These are phyloP conservation scores for Actinemys pallida DNA, from an alignment of 2,113 vertebrate genomes.

Conservation along the genomic window DNA sequence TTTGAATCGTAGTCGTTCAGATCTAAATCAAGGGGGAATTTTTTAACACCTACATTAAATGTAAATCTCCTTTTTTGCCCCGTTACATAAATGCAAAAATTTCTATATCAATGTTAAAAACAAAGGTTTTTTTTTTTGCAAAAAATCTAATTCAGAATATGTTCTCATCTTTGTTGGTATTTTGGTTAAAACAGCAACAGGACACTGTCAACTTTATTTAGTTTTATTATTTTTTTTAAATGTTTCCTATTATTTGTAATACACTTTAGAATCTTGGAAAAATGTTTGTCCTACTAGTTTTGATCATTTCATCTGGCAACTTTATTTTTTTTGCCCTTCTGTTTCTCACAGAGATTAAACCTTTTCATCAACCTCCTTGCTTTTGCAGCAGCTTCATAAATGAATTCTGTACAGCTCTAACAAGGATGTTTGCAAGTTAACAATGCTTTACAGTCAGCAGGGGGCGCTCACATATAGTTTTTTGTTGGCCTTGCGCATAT, in stretches of 20 bases:
- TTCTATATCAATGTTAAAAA: neutral
- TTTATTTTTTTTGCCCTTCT: neutral
- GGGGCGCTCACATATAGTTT: slow-evolving; percentile 68
- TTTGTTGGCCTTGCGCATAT: neutral
- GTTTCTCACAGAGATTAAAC: neutral
- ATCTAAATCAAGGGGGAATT: neutral
- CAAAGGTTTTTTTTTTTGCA: neutral
- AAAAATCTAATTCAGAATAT: neutral
- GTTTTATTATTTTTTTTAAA: neutral
- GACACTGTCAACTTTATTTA: neutral
- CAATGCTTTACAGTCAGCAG: slow-evolving; percentile 55
- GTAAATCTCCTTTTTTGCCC: neutral
- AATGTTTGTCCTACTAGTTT: neutral
- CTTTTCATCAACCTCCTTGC: neutral
- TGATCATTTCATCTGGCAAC: neutral
- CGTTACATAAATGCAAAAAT: neutral
- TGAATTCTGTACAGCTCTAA: neutral
- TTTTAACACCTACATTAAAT: neutral
- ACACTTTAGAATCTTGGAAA: neutral
- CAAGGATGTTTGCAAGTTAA: neutral
- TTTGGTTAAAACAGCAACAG: neutral
- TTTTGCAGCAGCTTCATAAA: neutral
- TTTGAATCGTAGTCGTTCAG: neutral
- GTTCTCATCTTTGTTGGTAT: neutral
- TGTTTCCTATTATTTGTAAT: neutral